Percentiles rank a stretch among this genome's conserved stretches.
These are phyloP conservation scores for Peromyscus aztecus DNA, from an alignment of 2,797 vertebrate species.

Conservation along the genomic window DNA sequence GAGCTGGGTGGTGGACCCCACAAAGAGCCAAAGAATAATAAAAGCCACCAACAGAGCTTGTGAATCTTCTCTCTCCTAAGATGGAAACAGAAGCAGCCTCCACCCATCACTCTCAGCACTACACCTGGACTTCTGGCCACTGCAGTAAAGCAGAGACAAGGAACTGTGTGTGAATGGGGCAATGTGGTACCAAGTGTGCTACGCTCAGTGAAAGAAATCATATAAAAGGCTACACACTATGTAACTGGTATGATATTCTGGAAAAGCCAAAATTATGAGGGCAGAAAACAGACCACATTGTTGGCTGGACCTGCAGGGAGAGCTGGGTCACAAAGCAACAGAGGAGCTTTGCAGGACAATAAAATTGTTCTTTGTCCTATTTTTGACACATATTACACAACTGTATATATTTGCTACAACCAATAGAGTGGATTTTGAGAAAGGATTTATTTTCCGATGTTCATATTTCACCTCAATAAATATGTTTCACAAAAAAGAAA, in stretches of 20 bases:
- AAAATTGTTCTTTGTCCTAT: not conserved
- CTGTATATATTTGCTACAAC: not conserved
- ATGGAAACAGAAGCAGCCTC: not conserved
- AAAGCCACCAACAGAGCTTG: not conserved
- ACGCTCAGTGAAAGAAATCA: slow-evolving; percentile 38
- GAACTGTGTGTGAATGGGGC: not conserved
- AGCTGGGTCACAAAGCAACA: not conserved
- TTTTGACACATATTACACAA: slow-evolving; percentile 1
- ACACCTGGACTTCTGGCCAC: not conserved
- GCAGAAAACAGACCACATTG: not conserved
- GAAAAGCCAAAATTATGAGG: slow-evolving; percentile 23
- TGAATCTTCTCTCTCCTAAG: not conserved
- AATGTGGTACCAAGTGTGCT: not conserved
- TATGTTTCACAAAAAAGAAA: slow-evolving; percentile 50
- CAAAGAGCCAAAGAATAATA: no score
- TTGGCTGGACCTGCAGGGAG: not conserved
- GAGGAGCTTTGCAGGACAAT: not conserved
- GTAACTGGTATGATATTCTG: not conserved
- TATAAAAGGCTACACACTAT: not conserved
- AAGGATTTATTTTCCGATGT: not conserved
- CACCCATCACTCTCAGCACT: not conserved
- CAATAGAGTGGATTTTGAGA: not conserved
- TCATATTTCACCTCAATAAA: not conserved
- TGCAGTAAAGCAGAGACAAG: not conserved
- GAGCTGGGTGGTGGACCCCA: no score